Conservation (phyloP, 2,888 invertebrate genomes). For the Yponomeuta plumbellus region DNA sequence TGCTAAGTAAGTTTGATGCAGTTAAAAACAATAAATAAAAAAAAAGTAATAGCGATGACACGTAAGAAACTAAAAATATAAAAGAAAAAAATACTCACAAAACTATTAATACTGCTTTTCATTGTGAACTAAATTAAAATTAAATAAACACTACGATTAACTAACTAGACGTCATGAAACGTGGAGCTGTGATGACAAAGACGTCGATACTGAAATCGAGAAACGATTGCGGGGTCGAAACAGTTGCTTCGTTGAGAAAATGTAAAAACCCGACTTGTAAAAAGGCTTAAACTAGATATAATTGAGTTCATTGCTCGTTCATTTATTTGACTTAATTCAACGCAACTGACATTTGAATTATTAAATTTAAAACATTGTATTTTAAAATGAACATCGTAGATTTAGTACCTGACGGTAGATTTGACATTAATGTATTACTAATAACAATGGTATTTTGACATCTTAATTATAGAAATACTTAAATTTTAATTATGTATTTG, state of each 20-base stretch:
- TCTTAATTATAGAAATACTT: too few species aligned
- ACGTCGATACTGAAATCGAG: background rate
- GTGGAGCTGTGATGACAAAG: background rate
- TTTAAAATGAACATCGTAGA: too few species aligned
- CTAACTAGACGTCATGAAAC: background rate
- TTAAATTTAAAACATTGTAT: too few species aligned
- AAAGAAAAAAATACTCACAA: conserved; percentile 1
- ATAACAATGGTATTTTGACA: too few species aligned
- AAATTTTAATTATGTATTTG: too few species aligned
- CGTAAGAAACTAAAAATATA: background rate
- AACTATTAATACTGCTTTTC: conserved; percentile 11
- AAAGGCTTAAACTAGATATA: background rate
- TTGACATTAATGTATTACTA: too few species aligned
- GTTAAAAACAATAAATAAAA: background rate
- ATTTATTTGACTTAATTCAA: too few species aligned
- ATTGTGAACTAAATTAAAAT: conserved; percentile 7
- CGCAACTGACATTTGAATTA: too few species aligned
- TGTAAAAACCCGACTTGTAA: background rate
- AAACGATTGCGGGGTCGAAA: background rate
- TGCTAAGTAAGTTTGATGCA: background rate
- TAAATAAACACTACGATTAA: background rate
- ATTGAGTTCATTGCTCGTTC: background rate
- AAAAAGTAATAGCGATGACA: background rate
- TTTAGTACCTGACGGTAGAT: too few species aligned
- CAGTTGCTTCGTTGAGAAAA: background rate